Evolutionary conservation across 2,888 invertebrate genomes (phyloP).

Genomic region (Pycnomerus fuliginosus): DNA sequence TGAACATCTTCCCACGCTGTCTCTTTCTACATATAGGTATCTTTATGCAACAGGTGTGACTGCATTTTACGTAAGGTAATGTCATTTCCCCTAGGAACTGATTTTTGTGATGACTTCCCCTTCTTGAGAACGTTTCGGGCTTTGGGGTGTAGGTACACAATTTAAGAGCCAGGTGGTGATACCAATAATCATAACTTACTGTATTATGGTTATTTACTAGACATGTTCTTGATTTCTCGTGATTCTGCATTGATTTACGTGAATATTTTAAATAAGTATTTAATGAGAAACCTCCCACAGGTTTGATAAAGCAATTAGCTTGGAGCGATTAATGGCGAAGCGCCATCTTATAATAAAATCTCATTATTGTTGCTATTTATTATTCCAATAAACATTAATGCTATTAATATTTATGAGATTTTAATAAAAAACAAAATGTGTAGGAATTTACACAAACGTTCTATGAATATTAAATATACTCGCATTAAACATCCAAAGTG

Average conservation of each 20-base stretch:
- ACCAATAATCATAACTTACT: too few relatives aligned
- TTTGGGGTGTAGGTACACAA: too few relatives aligned
- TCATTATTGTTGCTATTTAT: slow-evolving; percentile 1
- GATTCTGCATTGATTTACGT: too few relatives aligned
- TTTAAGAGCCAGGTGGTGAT: too few relatives aligned
- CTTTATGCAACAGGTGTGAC: slow-evolving; percentile 15
- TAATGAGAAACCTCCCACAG: too few relatives aligned
- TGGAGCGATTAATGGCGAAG: too few relatives aligned
- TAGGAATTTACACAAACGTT: slow-evolving; percentile 25
- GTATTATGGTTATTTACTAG: too few relatives aligned
- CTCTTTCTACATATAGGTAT: slow-evolving; percentile 9
- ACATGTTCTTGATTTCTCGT: too few relatives aligned
- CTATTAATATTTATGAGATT: slow-evolving; percentile 28
- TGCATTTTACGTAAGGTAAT: slow-evolving; percentile 10
- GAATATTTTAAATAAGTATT: too few relatives aligned
- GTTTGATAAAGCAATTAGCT: too few relatives aligned
- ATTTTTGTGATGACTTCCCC: slow-evolving; percentile 25
- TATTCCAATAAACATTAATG: background rate
- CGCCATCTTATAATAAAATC: slow-evolving; percentile 3
- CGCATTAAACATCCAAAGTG: too few relatives aligned
- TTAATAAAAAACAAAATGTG: slow-evolving; percentile 26
- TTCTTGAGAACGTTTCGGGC: slow-evolving; percentile 19
- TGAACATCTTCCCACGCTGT: slow-evolving; percentile 32
- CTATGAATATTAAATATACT: slow-evolving; percentile 16
- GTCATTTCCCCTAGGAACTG: slow-evolving; percentile 19